Evolutionary conservation across 2,888 invertebrate species (phyloP).

Genomic region (Camponotus fellah): DNA sequence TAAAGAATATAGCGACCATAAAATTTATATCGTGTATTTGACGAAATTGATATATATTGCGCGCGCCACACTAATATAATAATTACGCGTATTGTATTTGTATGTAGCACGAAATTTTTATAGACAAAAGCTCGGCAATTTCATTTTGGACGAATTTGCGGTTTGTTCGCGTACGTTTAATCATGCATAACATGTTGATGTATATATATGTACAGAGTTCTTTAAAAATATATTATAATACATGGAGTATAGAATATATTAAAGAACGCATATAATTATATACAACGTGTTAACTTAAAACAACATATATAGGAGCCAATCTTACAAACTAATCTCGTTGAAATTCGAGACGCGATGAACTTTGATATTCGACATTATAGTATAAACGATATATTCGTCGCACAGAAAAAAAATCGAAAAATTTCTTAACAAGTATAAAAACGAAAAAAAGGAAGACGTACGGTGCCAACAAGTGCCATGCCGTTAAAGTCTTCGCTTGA

Average conservation of each 20-base stretch:
- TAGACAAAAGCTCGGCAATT: slow-evolving; percentile 84
- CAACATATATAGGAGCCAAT: slow-evolving; percentile 70
- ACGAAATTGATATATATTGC: slow-evolving; percentile 36
- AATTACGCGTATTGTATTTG: slow-evolving; percentile 30
- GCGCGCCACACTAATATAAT: slow-evolving; percentile 19
- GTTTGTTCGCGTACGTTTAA: slow-evolving; percentile 60
- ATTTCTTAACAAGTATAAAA: slow-evolving; percentile 54
- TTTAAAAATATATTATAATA: slow-evolving; percentile 82
- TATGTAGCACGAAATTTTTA: slow-evolving; percentile 46
- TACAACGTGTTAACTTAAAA: slow-evolving; percentile 75
- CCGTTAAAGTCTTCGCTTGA: slow-evolving; percentile 57
- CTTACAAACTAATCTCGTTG: slow-evolving; percentile 62
- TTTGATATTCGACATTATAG: neutral
- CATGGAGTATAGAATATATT: slow-evolving; percentile 72
- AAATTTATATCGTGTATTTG: slow-evolving; percentile 77
- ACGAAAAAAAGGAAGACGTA: slow-evolving; percentile 25
- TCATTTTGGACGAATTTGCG: slow-evolving; percentile 82
- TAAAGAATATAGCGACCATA: slow-evolving; percentile 82
- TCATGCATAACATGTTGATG: slow-evolving; percentile 67
- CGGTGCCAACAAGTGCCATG: neutral
- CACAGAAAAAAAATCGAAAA: slow-evolving; percentile 37
- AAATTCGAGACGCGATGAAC: slow-evolving; percentile 34
- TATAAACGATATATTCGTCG: slow-evolving; percentile 30
- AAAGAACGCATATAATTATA: slow-evolving; percentile 76
- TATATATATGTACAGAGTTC: slow-evolving; percentile 79